Evolutionary conservation across 2,113 vertebrate species (phyloP).

Genomic region (Pygoscelis antarcticus): DNA sequence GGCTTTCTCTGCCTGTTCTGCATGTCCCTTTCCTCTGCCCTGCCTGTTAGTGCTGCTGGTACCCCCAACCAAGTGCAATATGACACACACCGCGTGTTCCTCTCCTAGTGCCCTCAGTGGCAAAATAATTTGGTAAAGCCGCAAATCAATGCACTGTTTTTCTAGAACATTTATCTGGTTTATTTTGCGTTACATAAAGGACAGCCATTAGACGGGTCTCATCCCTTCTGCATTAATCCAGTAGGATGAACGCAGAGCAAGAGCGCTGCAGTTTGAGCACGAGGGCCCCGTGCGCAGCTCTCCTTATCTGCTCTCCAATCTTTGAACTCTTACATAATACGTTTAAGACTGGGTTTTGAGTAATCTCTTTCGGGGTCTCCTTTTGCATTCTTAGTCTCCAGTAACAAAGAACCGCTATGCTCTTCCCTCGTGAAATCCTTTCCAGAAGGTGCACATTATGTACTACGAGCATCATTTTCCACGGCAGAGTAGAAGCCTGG

Average conservation of each 20-base stretch:
- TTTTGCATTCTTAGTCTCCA: conserved; percentile 17
- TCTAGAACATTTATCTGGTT: conserved; percentile 3
- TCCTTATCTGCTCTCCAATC: conserved; percentile 22
- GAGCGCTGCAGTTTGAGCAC: not conserved
- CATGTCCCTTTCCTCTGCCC: not conserved
- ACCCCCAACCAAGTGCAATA: not conserved
- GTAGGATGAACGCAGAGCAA: not conserved
- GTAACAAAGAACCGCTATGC: not conserved
- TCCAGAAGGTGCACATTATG: conserved; percentile 63
- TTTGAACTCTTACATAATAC: conserved; percentile 36
- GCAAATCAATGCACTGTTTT: not conserved
- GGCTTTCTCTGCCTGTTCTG: not conserved
- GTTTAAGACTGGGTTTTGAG: conserved; percentile 28
- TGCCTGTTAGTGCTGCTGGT: not conserved
- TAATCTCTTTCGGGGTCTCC: conserved; percentile 54
- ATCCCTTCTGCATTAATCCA: not conserved
- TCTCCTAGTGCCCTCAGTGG: not conserved
- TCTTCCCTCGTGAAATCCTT: conserved; percentile 40
- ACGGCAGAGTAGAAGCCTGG: conserved; percentile 31
- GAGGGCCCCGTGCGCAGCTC: not conserved
- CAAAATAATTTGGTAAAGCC: not conserved
- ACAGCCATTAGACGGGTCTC: not conserved
- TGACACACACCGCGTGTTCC: rapidly evolving
- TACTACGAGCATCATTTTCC: conserved; percentile 44
- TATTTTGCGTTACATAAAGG: conserved; percentile 42